Conservation (phyloP, 2,113 vertebrate species). For the Recurvirostra avosetta region DNA sequence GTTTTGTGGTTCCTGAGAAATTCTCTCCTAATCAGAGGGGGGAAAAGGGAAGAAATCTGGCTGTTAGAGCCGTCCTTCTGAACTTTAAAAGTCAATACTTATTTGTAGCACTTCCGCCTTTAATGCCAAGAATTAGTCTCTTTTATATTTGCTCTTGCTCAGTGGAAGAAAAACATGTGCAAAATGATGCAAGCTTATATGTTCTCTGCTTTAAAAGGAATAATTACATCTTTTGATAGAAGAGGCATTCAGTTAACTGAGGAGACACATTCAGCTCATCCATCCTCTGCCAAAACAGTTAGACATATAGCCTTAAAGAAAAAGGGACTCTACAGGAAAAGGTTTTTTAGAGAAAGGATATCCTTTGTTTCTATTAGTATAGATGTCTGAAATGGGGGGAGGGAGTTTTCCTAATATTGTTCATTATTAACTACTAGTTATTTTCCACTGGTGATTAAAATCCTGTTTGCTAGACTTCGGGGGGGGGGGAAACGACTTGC, state of each 20-base stretch:
- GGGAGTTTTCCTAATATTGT: conserved; percentile 63
- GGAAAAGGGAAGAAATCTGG: neutral
- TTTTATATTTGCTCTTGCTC: conserved; percentile 56
- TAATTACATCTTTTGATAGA: conserved; percentile 47
- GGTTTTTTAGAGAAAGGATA: conserved; percentile 50
- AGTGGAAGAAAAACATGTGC: conserved; percentile 54
- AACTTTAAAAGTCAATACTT: conserved; percentile 56
- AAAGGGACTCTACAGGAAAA: conserved; percentile 49
- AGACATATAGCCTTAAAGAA: conserved; percentile 58
- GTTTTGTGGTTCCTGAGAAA: neutral
- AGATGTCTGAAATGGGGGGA: conserved; percentile 47
- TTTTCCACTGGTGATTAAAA: conserved; percentile 62
- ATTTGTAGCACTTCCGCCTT: conserved; percentile 45
- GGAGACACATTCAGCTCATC: conserved; percentile 51
- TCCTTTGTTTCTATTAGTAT: conserved; percentile 65
- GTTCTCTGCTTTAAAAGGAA: conserved; percentile 37
- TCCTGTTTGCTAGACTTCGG: conserved; percentile 14
- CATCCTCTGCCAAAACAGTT: conserved; percentile 50
- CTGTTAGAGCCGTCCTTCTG: neutral
- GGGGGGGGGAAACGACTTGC: neutral
- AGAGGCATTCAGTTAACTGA: conserved; percentile 41
- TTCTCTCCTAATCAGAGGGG: neutral
- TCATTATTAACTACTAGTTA: conserved; percentile 59
- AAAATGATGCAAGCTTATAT: conserved; percentile 42
- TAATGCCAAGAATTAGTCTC: conserved; percentile 57